Evolutionary conservation across 2,888 invertebrate species (phyloP).

Genomic region (Tipula helvola): DNA sequence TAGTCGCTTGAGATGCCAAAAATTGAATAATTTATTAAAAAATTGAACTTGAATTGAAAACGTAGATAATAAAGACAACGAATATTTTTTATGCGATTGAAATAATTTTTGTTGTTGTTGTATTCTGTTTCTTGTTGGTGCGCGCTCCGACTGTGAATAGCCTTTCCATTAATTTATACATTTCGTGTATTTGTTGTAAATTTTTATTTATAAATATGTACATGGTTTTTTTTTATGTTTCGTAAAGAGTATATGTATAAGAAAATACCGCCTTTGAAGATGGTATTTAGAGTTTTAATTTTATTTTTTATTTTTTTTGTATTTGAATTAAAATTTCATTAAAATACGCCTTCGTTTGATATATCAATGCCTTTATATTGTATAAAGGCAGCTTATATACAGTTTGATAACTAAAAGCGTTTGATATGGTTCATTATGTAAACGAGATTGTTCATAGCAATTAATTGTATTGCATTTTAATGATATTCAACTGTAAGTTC

Average conservation of each 20-base stretch:
- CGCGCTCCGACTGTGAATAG: background rate
- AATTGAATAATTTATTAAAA: background rate
- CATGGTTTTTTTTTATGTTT: background rate
- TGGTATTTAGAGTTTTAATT: constrained; percentile 4
- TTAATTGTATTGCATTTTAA: background rate
- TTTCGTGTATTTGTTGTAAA: background rate
- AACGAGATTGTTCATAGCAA: background rate
- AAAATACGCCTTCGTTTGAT: background rate
- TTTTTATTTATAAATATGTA: background rate
- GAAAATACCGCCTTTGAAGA: background rate
- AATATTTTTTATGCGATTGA: background rate
- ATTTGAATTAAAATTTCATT: background rate
- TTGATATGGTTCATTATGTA: background rate
- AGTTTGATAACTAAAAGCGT: background rate
- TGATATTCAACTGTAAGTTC: background rate
- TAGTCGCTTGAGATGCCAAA: background rate
- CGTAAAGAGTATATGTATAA: background rate
- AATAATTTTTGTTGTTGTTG: background rate
- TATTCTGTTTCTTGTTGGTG: background rate
- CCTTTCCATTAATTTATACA: background rate
- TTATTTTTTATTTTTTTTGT: background rate
- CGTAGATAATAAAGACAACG: background rate
- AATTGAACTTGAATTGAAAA: background rate
- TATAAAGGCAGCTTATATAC: background rate
- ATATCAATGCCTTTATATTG: background rate